A percentile compares a stretch with the other conserved stretches of the same genome.
phyloP scores from a whole-genome alignment of 2,888 invertebrate species.

The Bimastos eiseni region DNA sequence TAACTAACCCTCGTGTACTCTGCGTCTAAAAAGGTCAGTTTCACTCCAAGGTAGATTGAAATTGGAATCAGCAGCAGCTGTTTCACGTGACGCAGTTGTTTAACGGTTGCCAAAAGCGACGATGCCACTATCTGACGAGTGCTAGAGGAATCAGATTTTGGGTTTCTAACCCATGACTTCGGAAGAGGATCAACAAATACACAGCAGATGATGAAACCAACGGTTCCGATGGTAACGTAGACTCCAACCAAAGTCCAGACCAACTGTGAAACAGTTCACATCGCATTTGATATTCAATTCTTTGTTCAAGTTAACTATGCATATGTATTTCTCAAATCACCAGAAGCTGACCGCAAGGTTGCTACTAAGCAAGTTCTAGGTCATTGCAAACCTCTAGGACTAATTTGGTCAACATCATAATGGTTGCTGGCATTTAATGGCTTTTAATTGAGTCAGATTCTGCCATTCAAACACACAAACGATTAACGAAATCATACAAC shows the following conservation, averaged over 20 bases:
- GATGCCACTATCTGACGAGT: neutral
- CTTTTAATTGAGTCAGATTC: too few species aligned
- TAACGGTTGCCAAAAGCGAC: conserved; percentile 23
- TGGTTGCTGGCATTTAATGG: too few species aligned
- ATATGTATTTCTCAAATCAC: too few species aligned
- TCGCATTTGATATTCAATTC: too few species aligned
- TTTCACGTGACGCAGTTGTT: conserved; percentile 1
- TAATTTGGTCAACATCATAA: too few species aligned
- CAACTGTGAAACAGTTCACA: neutral
- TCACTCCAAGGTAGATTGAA: neutral
- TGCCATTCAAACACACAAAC: too few species aligned
- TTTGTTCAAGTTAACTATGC: too few species aligned
- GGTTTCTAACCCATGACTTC: conserved; percentile 20
- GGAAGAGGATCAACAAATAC: conserved; percentile 74
- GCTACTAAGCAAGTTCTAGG: too few species aligned
- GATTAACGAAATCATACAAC: too few species aligned
- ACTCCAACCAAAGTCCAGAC: conserved; percentile 43
- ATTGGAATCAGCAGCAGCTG: conserved; percentile 21
- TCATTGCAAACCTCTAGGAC: too few species aligned
- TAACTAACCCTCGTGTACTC: conserved; percentile 18
- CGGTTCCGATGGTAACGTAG: conserved; percentile 38
- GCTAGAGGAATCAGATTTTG: neutral
- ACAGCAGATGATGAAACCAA: conserved; percentile 81
- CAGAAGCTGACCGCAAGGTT: too few species aligned
- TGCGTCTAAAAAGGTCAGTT: neutral